Base-by-base conservation (phyloP, 1,140 invertebrate genomes). In the Pomacea maculata region DNA sequence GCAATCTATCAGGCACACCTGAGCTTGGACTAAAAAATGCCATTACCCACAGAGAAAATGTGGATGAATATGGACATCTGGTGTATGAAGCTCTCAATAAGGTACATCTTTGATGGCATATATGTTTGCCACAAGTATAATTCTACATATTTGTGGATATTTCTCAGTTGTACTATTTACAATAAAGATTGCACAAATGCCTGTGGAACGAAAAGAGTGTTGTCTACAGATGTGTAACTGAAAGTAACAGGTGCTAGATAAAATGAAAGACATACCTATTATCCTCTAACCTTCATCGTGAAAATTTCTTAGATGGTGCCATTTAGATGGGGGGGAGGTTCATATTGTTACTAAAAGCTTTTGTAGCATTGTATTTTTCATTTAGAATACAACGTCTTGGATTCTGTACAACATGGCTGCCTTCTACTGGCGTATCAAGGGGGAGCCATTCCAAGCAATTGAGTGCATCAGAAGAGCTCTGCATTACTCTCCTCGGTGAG, bases 371-470 rank as follows among this genome's bases (percentile, higher is more conserved):
- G 63, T 81, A 64, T 83, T 84, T 79, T 78, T 77, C 74, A 86
- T 88, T 52, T 83, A 93, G 88, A 96, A 97, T 89, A 93, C 92
- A 70, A 94, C 94, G 3, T 96, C 95, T 0, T 97, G 96, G 96
- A 92, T 96, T 29, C 94, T 96, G 87, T 95, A 96, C 87, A 96
- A 96, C 88, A 92, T 97, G 86, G 96, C 95, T 70, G 94, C 95
- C 21, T 94, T 97, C 79, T 97, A 95, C 92, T 97, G 96, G 96
- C 93, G 96, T 75, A 94, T 95, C 4, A 94, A 94, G 87, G 96
- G 96, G 54, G 93, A 96, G 88, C 94, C 95, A 14, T 93, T 93
- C 55, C 94, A 95, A 88, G 96, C 96, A 15, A 91, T 97, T 75
- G 95, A 97, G 88, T 97, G 96, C 92, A 93, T 95, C 29, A 92